Evolutionary conservation across 2,888 invertebrate species (phyloP), one percentile per base, ranked within the genome.

Genomic region (Alentia gelatinosa): DNA sequence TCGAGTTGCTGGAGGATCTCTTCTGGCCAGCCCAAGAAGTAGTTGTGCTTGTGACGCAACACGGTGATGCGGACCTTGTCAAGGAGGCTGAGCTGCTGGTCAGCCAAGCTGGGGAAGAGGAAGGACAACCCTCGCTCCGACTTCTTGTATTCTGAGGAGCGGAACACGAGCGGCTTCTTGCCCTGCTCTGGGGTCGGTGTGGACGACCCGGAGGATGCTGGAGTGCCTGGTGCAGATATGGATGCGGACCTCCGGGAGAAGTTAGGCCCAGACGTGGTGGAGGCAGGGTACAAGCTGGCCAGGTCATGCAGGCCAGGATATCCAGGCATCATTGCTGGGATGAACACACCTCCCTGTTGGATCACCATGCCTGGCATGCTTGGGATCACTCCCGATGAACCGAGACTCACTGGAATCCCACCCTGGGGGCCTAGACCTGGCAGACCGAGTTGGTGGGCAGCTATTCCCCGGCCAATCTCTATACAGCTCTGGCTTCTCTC

Each of bases 41-140:
- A 93, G 89, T 93, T 93, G 89, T 93, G 92, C 75, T 93, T 93
- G 90, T 93, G 93, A 5, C 93, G 68, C 39, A 92, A 86, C 37
- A 93, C 92, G 37, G 92, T 93, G n/a, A 93, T 91, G 47, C 92
- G 83, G 23, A 93, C 93, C 83, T 93, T 93, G 84, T 93, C 93
- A 26, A 92, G 47, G 35, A 93, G 91, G n/a, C 91, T 90, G 74
- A 93, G 90, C 68, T 91, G 91, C 47, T 92, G 92, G 89, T 93
- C 93, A 26, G 91, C 89, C 5, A 93, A 91, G 74, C 92, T 92
- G 3, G 93, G 93, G 84, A 93, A 93, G 15, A 93, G 90, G 91
- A 88, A 93, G 63, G 92, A 92, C 33, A 93, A 91, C 23, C 93
- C 93, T 37, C 93, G 89, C 91, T 93, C 93, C 19, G 92, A 92